Evolutionary conservation across 2,888 invertebrate genomes (phyloP).

Genomic region (Macroteleia sp.): DNA sequence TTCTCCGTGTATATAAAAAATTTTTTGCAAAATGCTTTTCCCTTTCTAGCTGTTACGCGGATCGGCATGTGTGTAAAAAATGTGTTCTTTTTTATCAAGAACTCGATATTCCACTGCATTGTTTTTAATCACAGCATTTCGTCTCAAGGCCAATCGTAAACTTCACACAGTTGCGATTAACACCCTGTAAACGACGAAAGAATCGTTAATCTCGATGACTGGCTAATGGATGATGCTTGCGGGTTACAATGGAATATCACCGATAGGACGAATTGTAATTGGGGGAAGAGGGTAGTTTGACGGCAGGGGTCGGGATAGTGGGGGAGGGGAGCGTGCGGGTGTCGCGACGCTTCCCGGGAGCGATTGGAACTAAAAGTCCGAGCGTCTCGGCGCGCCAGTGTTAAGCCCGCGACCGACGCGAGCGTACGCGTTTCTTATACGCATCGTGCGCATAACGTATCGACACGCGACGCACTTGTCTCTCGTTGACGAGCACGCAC

Average conservation of each 20-base stretch:
- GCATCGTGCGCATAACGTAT: conserved; percentile 59
- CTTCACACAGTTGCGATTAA: conserved; percentile 16
- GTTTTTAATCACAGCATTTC: background rate
- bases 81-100: too few species aligned
- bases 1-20: too few species aligned
- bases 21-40: too few species aligned
- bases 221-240: conserved; percentile 61
- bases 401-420: conserved; percentile 82
- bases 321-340: conserved; percentile 68
- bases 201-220: conserved; percentile 59
- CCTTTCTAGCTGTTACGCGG: too few species aligned
- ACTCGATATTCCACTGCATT: too few species aligned
- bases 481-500: conserved; percentile 30
- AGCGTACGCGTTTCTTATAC: conserved; percentile 79
- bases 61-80: too few species aligned
- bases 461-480: conserved; percentile 52
- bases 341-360: conserved; percentile 82
- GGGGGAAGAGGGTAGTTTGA: conserved; percentile 45
- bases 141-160: conserved; percentile 18
- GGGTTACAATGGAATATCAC: conserved; percentile 66
- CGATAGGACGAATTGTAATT: conserved; percentile 61
- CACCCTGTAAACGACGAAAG: conserved; percentile 46
- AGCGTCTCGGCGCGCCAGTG: conserved; percentile 79
- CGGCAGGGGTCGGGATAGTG: conserved; percentile 39
- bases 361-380: conserved; percentile 80